Evolutionary conservation across 1,140 invertebrate genomes (phyloP).

Genomic region (Lepidurus arcticus): DNA sequence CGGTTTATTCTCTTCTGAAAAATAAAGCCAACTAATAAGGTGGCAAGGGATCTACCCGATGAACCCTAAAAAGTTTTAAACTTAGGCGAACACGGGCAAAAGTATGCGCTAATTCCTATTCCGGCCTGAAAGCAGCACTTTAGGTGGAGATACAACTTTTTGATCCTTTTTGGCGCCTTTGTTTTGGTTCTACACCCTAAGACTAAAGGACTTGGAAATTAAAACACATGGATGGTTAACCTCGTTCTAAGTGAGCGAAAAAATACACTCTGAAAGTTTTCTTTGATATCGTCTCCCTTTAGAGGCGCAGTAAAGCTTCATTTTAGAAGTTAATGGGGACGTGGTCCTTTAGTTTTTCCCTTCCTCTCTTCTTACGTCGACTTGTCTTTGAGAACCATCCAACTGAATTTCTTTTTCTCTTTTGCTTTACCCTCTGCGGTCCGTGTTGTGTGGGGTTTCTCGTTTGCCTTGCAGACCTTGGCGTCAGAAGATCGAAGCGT

Average conservation of each 20-base stretch:
- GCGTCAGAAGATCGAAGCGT: constrained; percentile 82
- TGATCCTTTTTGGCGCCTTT: not conserved
- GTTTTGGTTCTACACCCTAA: too few relatives aligned
- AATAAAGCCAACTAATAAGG: not conserved
- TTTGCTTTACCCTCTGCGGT: not conserved
- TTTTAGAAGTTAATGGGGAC: constrained; percentile 16
- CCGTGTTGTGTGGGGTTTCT: not conserved
- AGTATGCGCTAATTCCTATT: not conserved
- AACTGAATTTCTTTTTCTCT: not conserved
- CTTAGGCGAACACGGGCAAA: not conserved
- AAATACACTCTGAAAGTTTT: not conserved
- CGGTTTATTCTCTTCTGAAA: too few relatives aligned
- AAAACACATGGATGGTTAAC: constrained; percentile 19
- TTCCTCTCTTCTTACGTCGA: not conserved
- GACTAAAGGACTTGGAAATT: not conserved
- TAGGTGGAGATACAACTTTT: not conserved
- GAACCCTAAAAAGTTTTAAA: not conserved
- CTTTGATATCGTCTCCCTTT: not conserved
- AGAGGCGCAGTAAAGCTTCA: not conserved
- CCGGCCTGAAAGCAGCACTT: not conserved
- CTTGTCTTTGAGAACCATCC: not conserved
- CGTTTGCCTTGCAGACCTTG: constrained; percentile 56
- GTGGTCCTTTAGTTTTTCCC: not conserved
- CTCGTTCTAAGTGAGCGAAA: not conserved
- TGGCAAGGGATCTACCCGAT: not conserved